phyloP scores from a whole-genome alignment of 2,797 vertebrate species.

The Scolopax rusticola region DNA sequence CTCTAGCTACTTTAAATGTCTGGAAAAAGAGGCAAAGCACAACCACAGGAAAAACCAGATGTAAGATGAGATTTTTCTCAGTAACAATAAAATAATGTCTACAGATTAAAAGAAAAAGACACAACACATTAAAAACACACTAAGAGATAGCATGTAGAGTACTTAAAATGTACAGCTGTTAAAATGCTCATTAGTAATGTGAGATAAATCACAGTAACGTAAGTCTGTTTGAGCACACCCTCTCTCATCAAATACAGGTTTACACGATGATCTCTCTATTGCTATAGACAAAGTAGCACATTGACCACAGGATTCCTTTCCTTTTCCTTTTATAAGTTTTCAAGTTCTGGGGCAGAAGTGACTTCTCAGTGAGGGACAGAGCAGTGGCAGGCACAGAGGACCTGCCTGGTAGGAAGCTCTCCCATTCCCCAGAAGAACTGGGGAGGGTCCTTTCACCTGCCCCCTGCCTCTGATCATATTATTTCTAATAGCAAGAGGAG shows the following conservation, averaged over 20 bases:
- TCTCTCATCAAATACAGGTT: not conserved
- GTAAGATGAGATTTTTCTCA: not conserved
- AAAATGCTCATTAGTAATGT: not conserved
- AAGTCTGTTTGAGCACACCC: not conserved
- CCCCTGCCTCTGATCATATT: not conserved
- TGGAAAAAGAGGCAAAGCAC: not conserved
- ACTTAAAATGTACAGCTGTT: not conserved
- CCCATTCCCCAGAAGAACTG: not conserved
- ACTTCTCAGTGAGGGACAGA: no score
- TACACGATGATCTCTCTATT: not conserved
- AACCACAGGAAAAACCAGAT: not conserved
- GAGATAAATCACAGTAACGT: not conserved
- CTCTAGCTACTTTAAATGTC: not conserved
- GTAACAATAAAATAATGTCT: not conserved
- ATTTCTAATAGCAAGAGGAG: not conserved
- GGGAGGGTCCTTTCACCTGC: not conserved
- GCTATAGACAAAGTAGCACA: not conserved
- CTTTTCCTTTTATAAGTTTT: not conserved
- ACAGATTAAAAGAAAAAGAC: not conserved
- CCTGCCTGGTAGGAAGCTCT: rapidly evolving
- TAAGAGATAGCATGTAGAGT: not conserved
- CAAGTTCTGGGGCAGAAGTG: not conserved
- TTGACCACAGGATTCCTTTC: not conserved
- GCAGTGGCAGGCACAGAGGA: rapidly evolving
- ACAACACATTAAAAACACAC: not conserved